Percentiles rank a stretch among this genome's conserved stretches.
Evolutionary conservation across 2,888 invertebrate genomes (phyloP).

Genomic region (Ormyrus rosae): DNA sequence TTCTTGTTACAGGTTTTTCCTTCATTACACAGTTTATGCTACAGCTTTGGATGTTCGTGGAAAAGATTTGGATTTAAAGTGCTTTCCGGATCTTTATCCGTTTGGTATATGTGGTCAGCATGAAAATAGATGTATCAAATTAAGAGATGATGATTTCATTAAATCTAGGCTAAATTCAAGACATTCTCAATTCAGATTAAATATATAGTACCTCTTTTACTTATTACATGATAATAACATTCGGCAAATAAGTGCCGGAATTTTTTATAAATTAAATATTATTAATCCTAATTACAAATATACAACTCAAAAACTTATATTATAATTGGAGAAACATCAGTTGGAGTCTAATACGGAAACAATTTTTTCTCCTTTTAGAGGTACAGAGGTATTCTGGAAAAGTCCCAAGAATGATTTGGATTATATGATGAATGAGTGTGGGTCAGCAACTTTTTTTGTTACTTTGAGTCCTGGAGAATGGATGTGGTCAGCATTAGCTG

Average conservation of each 20-base stretch:
- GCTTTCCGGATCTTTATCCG: conserved; percentile 61
- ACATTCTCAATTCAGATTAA: no score
- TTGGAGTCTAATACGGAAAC: conserved; percentile 55
- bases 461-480: conserved; percentile 61
- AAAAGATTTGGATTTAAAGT: conserved; percentile 58
- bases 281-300: conserved; percentile 52
- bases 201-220: conserved; percentile 63
- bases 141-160: conserved; percentile 59
- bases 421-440: conserved; percentile 61
- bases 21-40: no score
- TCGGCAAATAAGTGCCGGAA: conserved; percentile 59
- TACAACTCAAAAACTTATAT: no score
- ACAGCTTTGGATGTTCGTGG: conserved; percentile 56
- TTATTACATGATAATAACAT: conserved; percentile 61
- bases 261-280: conserved; percentile 58
- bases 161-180: conserved; percentile 61
- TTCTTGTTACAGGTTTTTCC: no score
- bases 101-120: no score
- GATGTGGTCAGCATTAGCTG: conserved; percentile 64
- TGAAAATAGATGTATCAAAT: conserved; percentile 46
- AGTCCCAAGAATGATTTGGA: no score
- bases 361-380: conserved; percentile 58
- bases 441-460: conserved; percentile 63
- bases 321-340: no score
- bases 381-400: conserved; percentile 58